Percentiles rank a stretch among this genome's conserved stretches.
These are phyloP conservation scores for Accipiter virgatus DNA, from an alignment of 2,113 vertebrate species.

Conservation along the genomic window DNA sequence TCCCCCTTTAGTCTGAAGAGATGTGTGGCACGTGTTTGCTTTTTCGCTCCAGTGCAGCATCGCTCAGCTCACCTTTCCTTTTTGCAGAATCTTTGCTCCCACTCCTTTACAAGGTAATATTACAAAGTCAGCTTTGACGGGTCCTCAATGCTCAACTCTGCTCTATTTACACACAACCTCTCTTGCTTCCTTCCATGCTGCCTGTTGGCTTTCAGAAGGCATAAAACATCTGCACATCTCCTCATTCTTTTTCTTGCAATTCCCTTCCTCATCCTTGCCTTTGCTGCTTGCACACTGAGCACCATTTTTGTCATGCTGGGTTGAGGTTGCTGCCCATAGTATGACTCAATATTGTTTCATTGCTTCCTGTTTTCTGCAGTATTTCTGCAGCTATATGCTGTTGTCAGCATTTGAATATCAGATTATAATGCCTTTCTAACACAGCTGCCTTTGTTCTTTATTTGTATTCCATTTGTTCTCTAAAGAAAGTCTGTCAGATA, in stretches of 20 bases:
- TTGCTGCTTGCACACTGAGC: neutral
- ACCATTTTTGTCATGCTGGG: neutral
- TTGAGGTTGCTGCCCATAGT: neutral
- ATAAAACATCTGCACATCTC: neutral
- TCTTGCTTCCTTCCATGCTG: neutral
- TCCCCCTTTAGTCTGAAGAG: neutral
- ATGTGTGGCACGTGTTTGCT: neutral
- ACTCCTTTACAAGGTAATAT: neutral
- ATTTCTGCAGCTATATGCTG: neutral
- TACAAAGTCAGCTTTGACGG: neutral
- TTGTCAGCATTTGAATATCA: neutral
- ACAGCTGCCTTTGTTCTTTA: neutral
- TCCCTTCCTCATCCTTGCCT: neutral
- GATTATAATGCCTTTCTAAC: neutral
- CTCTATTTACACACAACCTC: neutral
- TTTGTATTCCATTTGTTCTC: neutral
- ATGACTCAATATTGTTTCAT: neutral
- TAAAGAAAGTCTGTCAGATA: neutral
- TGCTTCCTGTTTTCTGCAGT: neutral
- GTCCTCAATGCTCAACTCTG: neutral
- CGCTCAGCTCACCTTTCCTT: neutral
- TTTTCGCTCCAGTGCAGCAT: neutral
- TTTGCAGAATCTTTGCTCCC: neutral
- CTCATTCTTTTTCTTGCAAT: neutral
- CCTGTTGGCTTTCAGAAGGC: neutral